phyloP scores from a whole-genome alignment of 1,140 invertebrate species.

The Frieseomelitta varia region DNA sequence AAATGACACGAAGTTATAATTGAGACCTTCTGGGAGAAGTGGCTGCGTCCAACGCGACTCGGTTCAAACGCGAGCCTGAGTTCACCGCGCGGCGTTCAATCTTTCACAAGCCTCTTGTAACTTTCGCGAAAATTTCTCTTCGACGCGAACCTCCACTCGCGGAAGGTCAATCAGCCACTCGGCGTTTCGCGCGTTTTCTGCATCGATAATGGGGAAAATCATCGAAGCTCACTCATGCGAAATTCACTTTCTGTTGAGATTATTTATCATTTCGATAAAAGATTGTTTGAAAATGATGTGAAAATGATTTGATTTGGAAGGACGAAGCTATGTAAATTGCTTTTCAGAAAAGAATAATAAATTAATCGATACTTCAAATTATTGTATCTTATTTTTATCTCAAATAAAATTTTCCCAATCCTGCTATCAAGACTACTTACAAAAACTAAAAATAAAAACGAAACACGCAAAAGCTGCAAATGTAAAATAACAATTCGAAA shows the following conservation, averaged over 20 bases:
- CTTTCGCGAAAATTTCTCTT: neutral
- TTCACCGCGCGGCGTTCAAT: neutral
- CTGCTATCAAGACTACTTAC: too few species aligned
- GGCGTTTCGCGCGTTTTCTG: neutral
- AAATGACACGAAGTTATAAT: conserved; percentile 18
- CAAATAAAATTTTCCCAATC: too few species aligned
- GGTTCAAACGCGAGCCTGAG: neutral
- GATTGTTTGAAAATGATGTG: neutral
- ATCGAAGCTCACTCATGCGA: neutral
- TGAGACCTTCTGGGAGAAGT: neutral
- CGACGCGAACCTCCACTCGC: neutral
- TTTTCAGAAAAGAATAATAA: too few species aligned
- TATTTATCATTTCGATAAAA: neutral
- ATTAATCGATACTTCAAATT: too few species aligned
- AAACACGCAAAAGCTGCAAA: neutral
- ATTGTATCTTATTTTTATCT: too few species aligned
- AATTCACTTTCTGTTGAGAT: too few species aligned
- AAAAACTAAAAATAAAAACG: neutral
- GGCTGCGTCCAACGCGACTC: neutral
- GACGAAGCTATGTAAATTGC: too few species aligned
- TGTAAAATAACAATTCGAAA: too few species aligned
- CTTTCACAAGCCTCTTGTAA: neutral
- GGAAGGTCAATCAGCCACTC: neutral
- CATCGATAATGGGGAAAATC: neutral
- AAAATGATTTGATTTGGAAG: neutral